phyloP scores from a whole-genome alignment of 2,113 vertebrate species.

The Rhombomys opimus region DNA sequence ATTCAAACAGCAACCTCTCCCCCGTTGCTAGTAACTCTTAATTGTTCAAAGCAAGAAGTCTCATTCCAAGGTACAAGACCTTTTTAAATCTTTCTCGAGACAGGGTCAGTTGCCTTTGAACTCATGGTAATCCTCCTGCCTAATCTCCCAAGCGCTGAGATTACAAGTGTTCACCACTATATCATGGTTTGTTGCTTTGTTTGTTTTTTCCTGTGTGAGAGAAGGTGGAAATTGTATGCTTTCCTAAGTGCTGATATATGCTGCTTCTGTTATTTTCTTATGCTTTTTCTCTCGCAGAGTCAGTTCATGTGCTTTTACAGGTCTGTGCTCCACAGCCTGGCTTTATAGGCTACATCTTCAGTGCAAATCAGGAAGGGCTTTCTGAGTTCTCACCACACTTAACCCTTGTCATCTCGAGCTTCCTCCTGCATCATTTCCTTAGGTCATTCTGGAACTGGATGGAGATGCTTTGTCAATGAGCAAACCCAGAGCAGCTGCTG shows the following conservation, averaged over 20 bases:
- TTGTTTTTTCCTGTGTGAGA: not conserved
- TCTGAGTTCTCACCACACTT: not conserved
- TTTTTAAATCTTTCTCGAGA: not conserved
- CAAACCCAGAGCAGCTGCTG: constrained; percentile 1
- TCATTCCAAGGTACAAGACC: not conserved
- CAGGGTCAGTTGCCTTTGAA: not conserved
- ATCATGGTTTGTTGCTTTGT: not conserved
- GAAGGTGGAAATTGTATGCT: not conserved
- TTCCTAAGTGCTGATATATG: not conserved
- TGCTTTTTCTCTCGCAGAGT: not conserved
- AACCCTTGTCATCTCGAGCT: not conserved
- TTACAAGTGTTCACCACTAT: not conserved
- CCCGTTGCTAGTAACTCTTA: too few species aligned
- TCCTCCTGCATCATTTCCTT: not conserved
- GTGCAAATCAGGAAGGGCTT: not conserved
- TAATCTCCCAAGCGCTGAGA: not conserved
- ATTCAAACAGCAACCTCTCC: not conserved
- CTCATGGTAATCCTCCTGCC: not conserved
- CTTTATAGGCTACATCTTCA: not conserved
- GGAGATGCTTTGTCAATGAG: not conserved
- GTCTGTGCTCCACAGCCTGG: not conserved
- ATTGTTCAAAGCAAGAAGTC: not conserved
- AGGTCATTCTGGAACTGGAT: not conserved
- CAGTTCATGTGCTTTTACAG: not conserved
- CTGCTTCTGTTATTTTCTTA: not conserved